Percentiles rank a stretch among this genome's conserved stretches.
Evolutionary conservation across 2,888 invertebrate genomes (phyloP).

Genomic region (Chironomus riparius): DNA sequence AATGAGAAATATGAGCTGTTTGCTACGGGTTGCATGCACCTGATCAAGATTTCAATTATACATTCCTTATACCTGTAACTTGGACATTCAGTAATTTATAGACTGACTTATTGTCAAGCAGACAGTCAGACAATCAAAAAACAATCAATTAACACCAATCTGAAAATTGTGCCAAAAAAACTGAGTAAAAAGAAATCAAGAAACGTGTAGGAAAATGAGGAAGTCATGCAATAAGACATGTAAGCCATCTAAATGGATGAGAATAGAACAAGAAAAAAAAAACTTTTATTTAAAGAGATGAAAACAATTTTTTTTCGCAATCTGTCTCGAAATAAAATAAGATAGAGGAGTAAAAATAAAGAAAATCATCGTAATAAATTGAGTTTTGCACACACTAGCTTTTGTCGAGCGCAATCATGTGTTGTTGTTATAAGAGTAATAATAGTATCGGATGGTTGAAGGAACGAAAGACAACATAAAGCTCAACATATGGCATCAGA

Average conservation of each 20-base stretch:
- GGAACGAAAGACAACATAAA: neutral
- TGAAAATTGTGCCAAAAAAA: neutral
- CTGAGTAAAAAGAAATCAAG: neutral
- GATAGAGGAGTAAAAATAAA: neutral
- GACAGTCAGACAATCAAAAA: no score
- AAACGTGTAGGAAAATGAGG: neutral
- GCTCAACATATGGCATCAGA: neutral
- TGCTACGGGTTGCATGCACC: no score
- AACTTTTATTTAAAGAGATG: neutral
- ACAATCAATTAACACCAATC: neutral
- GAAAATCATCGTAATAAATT: neutral
- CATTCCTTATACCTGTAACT: no score
- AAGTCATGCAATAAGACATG: neutral
- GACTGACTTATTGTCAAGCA: no score
- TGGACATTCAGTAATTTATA: no score
- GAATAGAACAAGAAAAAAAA: neutral
- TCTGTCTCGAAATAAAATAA: neutral
- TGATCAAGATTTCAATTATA: no score
- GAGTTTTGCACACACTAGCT: neutral
- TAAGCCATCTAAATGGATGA: no score
- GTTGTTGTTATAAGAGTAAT: neutral
- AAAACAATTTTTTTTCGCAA: neutral
- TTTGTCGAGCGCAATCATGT: neutral
- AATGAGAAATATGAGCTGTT: no score
- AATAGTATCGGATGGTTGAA: no score